Evolutionary conservation across 2,888 invertebrate genomes (phyloP).

Genomic region (Rhorus exstirpatorius): DNA sequence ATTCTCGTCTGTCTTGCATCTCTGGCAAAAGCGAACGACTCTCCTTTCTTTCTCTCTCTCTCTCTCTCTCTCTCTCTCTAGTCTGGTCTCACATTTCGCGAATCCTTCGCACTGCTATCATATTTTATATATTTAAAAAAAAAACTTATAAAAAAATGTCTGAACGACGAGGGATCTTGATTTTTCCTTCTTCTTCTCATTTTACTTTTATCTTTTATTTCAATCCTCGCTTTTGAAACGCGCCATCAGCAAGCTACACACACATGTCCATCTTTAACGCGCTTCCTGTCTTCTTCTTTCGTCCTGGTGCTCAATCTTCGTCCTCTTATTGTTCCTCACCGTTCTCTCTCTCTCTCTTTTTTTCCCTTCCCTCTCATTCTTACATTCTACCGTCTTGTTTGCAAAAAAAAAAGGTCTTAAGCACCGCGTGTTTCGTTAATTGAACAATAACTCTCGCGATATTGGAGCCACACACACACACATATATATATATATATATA

Average conservation of each 20-base stretch:
- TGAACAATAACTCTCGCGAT: constrained; percentile 73
- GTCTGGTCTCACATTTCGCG: constrained; percentile 86
- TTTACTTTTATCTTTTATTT: constrained; percentile 66
- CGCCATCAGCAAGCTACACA: constrained; percentile 11
- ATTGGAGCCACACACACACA: constrained; percentile 25
- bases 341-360: constrained; percentile 10
- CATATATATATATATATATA: too few relatives aligned
- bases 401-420: constrained; percentile 34
- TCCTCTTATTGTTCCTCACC: constrained; percentile 19
- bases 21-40: constrained; percentile 31
- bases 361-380: constrained; percentile 20
- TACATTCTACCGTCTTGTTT: constrained; percentile 43
- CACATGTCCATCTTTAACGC: constrained; percentile 4
- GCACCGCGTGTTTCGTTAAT: constrained; percentile 72
- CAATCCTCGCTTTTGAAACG: constrained; percentile 47
- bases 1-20: constrained; percentile 26
- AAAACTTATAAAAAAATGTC: constrained; percentile 10
- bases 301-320: constrained; percentile 40
- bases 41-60: constrained; percentile 14
- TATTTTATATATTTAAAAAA: constrained; percentile 79
- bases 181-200: constrained; percentile 71
- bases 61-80: constrained; percentile 79
- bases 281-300: constrained; percentile 54
- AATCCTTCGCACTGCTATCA: constrained; percentile 81
- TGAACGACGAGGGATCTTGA: constrained; percentile 68